phyloP scores from a whole-genome alignment of 2,888 invertebrate species.

The Neoscelio sp. region DNA sequence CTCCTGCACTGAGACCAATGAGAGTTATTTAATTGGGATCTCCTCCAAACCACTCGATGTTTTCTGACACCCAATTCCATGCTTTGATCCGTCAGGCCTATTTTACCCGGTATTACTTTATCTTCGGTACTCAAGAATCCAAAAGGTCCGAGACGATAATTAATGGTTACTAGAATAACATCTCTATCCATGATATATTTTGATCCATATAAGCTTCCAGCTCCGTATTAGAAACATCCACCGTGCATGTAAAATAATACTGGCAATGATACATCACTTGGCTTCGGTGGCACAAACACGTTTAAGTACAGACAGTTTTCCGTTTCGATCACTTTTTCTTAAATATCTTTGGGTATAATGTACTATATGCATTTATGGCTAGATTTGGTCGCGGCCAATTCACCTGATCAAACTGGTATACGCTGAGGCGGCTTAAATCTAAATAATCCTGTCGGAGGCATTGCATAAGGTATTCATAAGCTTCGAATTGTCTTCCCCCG shows the following conservation, averaged over 20 bases:
- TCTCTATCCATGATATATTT: slow-evolving; percentile 71
- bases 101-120: slow-evolving; percentile 87
- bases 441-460: slow-evolving; percentile 71
- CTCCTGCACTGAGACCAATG: slow-evolving; percentile 89
- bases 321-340: slow-evolving; percentile 73
- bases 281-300: slow-evolving; percentile 74
- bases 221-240: slow-evolving; percentile 83
- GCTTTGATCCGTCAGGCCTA: slow-evolving; percentile 90
- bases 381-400: slow-evolving; percentile 75
- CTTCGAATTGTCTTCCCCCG: slow-evolving; percentile 68
- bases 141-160: slow-evolving; percentile 50
- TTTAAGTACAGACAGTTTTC: slow-evolving; percentile 81
- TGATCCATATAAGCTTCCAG: slow-evolving; percentile 83
- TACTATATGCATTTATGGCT: slow-evolving; percentile 77
- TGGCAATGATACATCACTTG: slow-evolving; percentile 68
- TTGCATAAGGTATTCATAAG: slow-evolving; percentile 74
- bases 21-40: slow-evolving; percentile 88
- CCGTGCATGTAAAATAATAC: slow-evolving; percentile 81
- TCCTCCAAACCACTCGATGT: slow-evolving; percentile 89
- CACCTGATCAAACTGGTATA: slow-evolving; percentile 39
- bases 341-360: slow-evolving; percentile 67
- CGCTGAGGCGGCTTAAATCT: slow-evolving; percentile 68
- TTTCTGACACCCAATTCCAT: slow-evolving; percentile 88
- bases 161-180: background rate
- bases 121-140: slow-evolving; percentile 92